Evolutionary conservation across 2,888 invertebrate species (phyloP), one percentile per base, ranked within the genome.

Genomic region (Drosophila borealis): DNA sequence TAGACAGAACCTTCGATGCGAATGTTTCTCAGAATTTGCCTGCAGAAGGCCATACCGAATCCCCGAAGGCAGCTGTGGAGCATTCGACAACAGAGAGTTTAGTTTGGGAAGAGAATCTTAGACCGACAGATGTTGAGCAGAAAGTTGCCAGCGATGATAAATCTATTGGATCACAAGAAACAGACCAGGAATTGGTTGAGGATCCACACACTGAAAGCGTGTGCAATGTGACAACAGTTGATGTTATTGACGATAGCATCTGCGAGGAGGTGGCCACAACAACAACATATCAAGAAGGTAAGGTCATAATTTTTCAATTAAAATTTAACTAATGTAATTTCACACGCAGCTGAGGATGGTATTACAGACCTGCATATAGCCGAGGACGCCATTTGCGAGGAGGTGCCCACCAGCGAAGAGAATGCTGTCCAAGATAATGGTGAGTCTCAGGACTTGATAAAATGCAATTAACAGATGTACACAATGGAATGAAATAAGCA

Each of bases 161-260:
- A 14, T 25, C 45, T n/a, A 13, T 10, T 33, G 14, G 39, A n/a
- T 3, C 33, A 4, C 11, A 42, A n/a, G 34, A 56, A 53, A 25
- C 34, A 3, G 14, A 6, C 0, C 6, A 19, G 11, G 44, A 65
- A 14, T 39, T 54, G 9, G 3, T 44, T 13, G 36, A 45, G 13
- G 19, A 54, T n/a, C 6, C n/a, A 4, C 5, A 33, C 0, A n/a
- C 33, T 11, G 37, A 55, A 34, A 62, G 42, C 17, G 13, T 25
- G 5, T 6, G 25, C 14, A 21, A 14, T 9, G 19, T 14, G 19
- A 34, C 51, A 49, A 10, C 42, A 14, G 29, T 37, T 1, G 39
- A 39, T 14, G 19, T 80, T 50, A 66, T 81, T 50, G 88, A 79
- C 9, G 78, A 85, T 19, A 70, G 42, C 56, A 73, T 81, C 34